Conservation (phyloP, 2,888 invertebrate species). For the Stomorhina lunata region DNA sequence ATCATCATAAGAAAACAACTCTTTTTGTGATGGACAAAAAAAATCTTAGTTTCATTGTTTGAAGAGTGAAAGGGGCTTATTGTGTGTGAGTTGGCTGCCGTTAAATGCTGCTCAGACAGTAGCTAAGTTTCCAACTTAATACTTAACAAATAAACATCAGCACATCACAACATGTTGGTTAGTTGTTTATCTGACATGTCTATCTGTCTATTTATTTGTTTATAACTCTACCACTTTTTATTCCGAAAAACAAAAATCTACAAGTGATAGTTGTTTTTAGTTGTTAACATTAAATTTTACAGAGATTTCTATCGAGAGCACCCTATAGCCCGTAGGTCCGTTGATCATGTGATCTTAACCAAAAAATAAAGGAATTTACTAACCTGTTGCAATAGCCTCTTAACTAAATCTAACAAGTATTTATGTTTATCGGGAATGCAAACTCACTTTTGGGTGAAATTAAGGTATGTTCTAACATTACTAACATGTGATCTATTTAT, state of each 20-base stretch:
- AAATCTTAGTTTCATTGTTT: neutral
- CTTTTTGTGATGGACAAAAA: neutral
- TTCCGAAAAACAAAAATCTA: conserved; percentile 3
- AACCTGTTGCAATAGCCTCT: too few species aligned
- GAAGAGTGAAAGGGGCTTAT: conserved; percentile 32
- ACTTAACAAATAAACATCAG: conserved; percentile 45
- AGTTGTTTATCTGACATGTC: neutral
- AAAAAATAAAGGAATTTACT: too few species aligned
- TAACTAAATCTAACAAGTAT: too few species aligned
- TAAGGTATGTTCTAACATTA: too few species aligned
- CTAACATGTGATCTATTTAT: too few species aligned
- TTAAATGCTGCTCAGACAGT: conserved; percentile 45
- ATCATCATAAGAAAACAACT: conserved; percentile 48
- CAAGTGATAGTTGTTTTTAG: conserved; percentile 19
- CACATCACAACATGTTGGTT: conserved; percentile 37
- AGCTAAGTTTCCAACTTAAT: conserved; percentile 43
- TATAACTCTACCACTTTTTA: conserved; percentile 39
- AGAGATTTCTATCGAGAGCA: neutral
- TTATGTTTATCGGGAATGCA: too few species aligned
- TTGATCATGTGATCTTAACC: too few species aligned
- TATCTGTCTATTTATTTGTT: conserved; percentile 44
- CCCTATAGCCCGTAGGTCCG: too few species aligned
- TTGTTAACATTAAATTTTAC: conserved; percentile 51
- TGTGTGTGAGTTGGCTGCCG: too few species aligned
- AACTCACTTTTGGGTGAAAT: too few species aligned